Base-by-base conservation (phyloP, 2,888 invertebrate genomes). In the Synergus japonicus region DNA sequence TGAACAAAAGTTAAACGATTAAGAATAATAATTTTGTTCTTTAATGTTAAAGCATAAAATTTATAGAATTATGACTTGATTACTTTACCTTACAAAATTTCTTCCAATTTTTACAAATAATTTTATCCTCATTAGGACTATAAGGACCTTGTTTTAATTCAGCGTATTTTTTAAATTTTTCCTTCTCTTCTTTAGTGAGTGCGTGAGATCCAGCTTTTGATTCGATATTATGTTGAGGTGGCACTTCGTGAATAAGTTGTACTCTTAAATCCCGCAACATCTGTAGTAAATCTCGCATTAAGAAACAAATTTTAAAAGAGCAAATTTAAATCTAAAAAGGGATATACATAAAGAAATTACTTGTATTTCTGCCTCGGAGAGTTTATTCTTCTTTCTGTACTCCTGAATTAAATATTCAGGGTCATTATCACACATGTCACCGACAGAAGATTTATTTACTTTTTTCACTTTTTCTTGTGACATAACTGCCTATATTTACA, bases 41-140 rank as follows among this genome's bases (percentile, higher is more conserved):
- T 54, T 15, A 54, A 54, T n/a, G 54, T 54, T n/a, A n/a, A 54
- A 9, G n/a, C n/a, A n/a, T 0, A n/a, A 54, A 2, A n/a, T 54
- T 8, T n/a, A 54, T 4, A 66, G 9, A 66, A 43, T 66, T 66
- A 10, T n/a, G 43, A 9, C 4, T 73, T 49, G 3, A 64, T 46
- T 76, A 49, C 10, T 73, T 76, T 83, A 91, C 91, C 81, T 88
- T 37, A 64, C 91, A 91, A 86, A 91, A 91, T 29, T n/a, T 64
- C 66, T 83, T 79, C 91, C 91, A 91, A 76, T 91, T 91, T n/a
- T 79, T 76, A 8, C 15, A 82, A 43, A 91, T 88, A 63, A 82
- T 85, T 46, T 82, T 54, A 78, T 91, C 89, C 78, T 91, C 91
- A 0, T 8, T 44, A 1, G 78, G 15, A 18, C 84, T 81, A 67